Percentiles rank a stretch among this genome's conserved stretches.
These are phyloP conservation scores for Pimephales promelas DNA, from an alignment of 2,113 vertebrate genomes.

Conservation along the genomic window DNA sequence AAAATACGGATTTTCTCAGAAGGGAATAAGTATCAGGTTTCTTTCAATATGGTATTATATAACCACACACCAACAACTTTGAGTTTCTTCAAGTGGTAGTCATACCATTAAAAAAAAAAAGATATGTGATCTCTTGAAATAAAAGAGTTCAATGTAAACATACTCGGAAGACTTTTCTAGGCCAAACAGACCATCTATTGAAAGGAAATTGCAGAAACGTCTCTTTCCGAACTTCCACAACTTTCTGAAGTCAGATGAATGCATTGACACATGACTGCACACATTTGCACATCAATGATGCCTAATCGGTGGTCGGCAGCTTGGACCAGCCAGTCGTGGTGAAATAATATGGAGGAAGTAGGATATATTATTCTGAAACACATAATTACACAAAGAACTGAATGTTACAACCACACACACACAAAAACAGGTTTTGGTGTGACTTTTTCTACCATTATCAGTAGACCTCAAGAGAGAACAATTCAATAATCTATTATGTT, in stretches of 20 bases:
- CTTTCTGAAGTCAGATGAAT: constrained; percentile 13
- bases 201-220: not conserved
- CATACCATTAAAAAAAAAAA: not conserved
- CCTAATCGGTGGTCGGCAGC: not conserved
- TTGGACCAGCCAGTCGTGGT: not conserved
- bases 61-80: not conserved
- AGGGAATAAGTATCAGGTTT: not conserved
- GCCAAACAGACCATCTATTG: constrained; percentile 6
- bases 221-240: not conserved
- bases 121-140: not conserved
- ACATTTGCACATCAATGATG: constrained; percentile 26
- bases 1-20: not conserved
- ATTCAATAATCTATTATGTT: not conserved
- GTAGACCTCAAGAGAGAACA: not conserved
- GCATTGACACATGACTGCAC: not conserved
- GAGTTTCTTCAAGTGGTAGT: not conserved
- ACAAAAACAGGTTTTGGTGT: too few species aligned
- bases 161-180: not conserved
- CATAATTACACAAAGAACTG: not conserved
- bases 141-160: not conserved
- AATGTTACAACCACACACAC: not conserved
- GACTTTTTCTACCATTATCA: too few species aligned
- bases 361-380: not conserved
- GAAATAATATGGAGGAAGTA: not conserved
- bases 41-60: not conserved